Conservation (phyloP, 2,797 vertebrate species). For the Arctocebus calabarensis region DNA sequence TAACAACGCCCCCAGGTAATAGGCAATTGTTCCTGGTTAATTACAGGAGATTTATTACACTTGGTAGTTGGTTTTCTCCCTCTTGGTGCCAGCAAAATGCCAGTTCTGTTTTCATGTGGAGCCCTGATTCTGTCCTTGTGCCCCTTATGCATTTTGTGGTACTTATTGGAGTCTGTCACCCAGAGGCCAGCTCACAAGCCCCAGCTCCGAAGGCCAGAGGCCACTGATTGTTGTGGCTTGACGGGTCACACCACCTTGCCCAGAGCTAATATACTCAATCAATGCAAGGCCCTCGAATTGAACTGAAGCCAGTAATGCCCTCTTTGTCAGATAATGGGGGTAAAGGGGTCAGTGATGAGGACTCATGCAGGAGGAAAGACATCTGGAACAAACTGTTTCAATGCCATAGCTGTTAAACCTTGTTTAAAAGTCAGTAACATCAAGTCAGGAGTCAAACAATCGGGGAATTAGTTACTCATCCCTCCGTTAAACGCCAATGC, state of each 20-base stretch:
- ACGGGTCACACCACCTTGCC: not conserved
- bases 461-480: not conserved
- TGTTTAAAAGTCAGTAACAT: not conserved
- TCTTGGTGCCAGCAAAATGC: not conserved
- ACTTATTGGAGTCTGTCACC: conserved; percentile 25
- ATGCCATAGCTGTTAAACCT: not conserved
- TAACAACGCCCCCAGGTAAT: not conserved
- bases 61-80: not conserved
- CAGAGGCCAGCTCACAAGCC: not conserved
- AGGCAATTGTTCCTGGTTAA: not conserved
- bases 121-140: conserved; percentile 45
- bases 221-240: not conserved
- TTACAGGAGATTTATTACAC: not conserved
- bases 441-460: not conserved
- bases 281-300: not conserved
- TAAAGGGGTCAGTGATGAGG: not conserved
- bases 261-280: not conserved
- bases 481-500: not conserved
- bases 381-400: not conserved
- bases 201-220: not conserved
- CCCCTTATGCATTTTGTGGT: conserved; percentile 57
- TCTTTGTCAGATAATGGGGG: not conserved
- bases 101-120: not conserved
- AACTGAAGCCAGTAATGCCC: not conserved
- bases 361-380: not conserved